A percentile compares a stretch with the other conserved stretches of the same genome.
Evolutionary conservation across 2,888 invertebrate species (phyloP).

Genomic region (Neoscelio sp.): DNA sequence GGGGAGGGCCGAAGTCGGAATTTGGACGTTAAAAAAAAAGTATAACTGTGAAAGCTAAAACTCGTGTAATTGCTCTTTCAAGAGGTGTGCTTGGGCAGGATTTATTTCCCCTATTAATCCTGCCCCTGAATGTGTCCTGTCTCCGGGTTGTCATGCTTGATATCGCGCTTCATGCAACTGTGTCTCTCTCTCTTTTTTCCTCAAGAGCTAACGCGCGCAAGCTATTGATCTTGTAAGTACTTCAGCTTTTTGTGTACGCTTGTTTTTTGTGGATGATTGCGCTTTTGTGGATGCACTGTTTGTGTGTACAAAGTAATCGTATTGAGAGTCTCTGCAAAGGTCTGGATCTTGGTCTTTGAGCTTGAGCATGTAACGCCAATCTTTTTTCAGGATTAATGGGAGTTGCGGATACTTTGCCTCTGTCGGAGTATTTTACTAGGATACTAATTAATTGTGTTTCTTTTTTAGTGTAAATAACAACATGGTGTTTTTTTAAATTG

Average conservation of each 20-base stretch:
- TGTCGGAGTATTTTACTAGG: conserved; percentile 26
- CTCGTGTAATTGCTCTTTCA: too few relatives aligned
- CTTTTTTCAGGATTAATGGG: conserved; percentile 50
- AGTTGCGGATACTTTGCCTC: conserved; percentile 34
- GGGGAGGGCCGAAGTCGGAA: too few relatives aligned
- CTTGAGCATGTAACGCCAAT: conserved; percentile 42
- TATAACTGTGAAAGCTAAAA: too few relatives aligned
- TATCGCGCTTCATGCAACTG: conserved; percentile 18
- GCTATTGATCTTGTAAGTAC: conserved; percentile 53
- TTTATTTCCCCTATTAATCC: too few relatives aligned
- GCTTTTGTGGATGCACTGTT: conserved; percentile 36
- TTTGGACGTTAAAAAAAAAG: too few relatives aligned
- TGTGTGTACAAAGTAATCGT: conserved; percentile 24
- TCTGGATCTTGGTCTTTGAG: conserved; percentile 37
- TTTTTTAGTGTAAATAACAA: conserved; percentile 38
- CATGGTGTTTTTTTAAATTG: conserved; percentile 18
- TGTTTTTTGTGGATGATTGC: conserved; percentile 30
- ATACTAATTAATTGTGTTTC: conserved; percentile 35
- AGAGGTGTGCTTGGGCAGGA: too few relatives aligned
- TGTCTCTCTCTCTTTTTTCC: conserved; percentile 16
- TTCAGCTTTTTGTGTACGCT: conserved; percentile 47
- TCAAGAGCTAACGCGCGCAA: conserved; percentile 38
- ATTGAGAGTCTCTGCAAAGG: background rate
- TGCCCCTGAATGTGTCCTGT: too few relatives aligned
- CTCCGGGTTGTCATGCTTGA: conserved; percentile 29